phyloP scores from a whole-genome alignment of 2,797 vertebrate species.

The Eurystomus glaucurus region DNA sequence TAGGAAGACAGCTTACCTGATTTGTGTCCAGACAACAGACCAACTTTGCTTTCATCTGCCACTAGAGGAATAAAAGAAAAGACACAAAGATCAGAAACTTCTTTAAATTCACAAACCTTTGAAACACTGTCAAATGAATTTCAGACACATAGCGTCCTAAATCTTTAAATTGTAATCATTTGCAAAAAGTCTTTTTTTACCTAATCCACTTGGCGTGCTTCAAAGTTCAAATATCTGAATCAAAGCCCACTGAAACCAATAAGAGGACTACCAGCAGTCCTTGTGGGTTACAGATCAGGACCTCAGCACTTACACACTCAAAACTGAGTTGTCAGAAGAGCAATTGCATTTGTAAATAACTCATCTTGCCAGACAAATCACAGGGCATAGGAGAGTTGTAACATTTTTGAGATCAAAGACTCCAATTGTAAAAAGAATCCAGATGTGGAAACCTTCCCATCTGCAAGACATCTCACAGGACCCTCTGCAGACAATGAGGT shows the following conservation, averaged over 20 bases:
- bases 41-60: slow-evolving; percentile 93
- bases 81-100: slow-evolving; percentile 67
- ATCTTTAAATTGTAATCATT: slow-evolving; percentile 57
- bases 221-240: slow-evolving; percentile 27
- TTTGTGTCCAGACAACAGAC: slow-evolving; percentile 83
- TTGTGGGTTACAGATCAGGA: slow-evolving; percentile 55
- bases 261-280: slow-evolving; percentile 27
- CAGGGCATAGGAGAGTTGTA: slow-evolving; percentile 52
- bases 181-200: slow-evolving; percentile 7
- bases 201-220: neutral
- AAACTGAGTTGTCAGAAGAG: slow-evolving; percentile 45
- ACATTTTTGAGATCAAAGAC: slow-evolving; percentile 58
- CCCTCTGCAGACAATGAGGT: neutral
- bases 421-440: slow-evolving; percentile 34
- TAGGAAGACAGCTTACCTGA: slow-evolving; percentile 84
- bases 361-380: slow-evolving; percentile 64
- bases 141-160: slow-evolving; percentile 46
- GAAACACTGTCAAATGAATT: slow-evolving; percentile 61
- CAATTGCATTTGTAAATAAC: slow-evolving; percentile 59
- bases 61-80: slow-evolving; percentile 84
- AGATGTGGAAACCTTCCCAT: slow-evolving; percentile 49
- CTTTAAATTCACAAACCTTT: slow-evolving; percentile 63
- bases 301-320: slow-evolving; percentile 1
- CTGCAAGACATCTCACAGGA: slow-evolving; percentile 1
- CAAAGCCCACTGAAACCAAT: slow-evolving; percentile 37